Evolutionary conservation across 2,113 vertebrate species (phyloP).

Genomic region (Micronycteris hirsuta): DNA sequence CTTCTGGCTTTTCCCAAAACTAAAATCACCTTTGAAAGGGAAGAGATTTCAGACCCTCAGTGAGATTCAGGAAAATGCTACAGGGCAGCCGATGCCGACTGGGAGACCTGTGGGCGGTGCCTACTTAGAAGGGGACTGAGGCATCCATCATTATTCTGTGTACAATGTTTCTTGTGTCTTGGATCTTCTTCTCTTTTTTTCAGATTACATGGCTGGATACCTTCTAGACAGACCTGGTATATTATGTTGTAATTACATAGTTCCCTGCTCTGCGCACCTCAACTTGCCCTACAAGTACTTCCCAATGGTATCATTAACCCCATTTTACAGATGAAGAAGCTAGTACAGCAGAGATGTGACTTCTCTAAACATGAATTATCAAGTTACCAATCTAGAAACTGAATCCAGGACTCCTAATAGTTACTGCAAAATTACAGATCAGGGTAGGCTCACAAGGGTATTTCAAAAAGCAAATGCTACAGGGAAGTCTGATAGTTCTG

Average conservation of each 20-base stretch:
- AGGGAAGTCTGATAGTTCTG: background rate
- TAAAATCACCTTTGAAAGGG: too few relatives aligned
- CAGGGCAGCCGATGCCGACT: too few relatives aligned
- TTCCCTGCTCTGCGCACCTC: constrained; percentile 21
- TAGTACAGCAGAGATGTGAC: background rate
- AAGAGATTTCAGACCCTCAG: too few relatives aligned
- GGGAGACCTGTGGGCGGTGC: too few relatives aligned
- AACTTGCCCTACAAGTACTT: background rate
- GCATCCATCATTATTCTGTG: too few relatives aligned
- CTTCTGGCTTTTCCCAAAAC: too few relatives aligned
- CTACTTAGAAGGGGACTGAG: too few relatives aligned
- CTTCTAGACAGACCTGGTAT: background rate
- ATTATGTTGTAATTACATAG: background rate
- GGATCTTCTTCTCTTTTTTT: too few relatives aligned
- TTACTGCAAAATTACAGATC: constrained; percentile 22
- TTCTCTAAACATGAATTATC: constrained; percentile 28
- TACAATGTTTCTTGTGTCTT: too few relatives aligned
- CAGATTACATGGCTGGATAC: too few relatives aligned
- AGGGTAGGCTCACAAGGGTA: background rate
- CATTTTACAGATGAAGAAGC: constrained; percentile 21
- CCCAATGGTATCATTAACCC: background rate
- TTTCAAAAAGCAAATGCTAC: background rate
- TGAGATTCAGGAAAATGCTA: too few relatives aligned
- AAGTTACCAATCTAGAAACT: constrained; percentile 25
- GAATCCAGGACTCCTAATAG: constrained; percentile 1